A percentile compares a stretch with the other conserved stretches of the same genome.
phyloP scores from a whole-genome alignment of 2,888 invertebrate genomes.

The Reticulitermes lucifugus region DNA sequence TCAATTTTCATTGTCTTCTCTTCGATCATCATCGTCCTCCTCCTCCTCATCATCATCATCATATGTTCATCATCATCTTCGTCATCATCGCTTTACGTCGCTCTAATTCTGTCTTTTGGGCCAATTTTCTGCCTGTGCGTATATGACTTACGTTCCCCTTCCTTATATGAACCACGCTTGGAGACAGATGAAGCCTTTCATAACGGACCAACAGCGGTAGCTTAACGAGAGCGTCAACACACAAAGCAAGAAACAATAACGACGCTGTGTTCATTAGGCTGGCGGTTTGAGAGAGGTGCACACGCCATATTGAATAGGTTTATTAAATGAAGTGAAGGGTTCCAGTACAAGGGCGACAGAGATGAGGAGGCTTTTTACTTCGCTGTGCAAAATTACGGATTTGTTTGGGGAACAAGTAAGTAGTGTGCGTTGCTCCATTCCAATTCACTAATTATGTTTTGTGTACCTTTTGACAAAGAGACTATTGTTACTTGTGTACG shows the following conservation, averaged over 20 bases:
- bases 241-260: conserved; percentile 11
- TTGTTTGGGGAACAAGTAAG: not conserved
- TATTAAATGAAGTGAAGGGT: not conserved
- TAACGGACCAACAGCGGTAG: not conserved
- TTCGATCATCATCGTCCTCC: too few species aligned
- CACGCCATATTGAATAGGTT: conserved; percentile 4
- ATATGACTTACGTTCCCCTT: not conserved
- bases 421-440: not conserved
- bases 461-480: conserved; percentile 1
- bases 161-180: not conserved
- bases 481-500: not conserved
- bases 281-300: not conserved
- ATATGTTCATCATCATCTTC: too few species aligned
- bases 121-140: too few species aligned
- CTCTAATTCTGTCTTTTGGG: too few species aligned
- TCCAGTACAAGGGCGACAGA: not conserved
- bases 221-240: conserved; percentile 13
- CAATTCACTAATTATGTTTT: not conserved
- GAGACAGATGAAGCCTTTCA: not conserved
- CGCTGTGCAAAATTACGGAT: not conserved
- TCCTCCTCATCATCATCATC: too few species aligned
- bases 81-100: too few species aligned
- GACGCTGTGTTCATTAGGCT: not conserved
- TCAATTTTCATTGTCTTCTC: too few species aligned
- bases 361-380: not conserved